Conservation (phyloP, 92 coral and sea anemone species). For the Umimayanthus kanabou region DNA sequence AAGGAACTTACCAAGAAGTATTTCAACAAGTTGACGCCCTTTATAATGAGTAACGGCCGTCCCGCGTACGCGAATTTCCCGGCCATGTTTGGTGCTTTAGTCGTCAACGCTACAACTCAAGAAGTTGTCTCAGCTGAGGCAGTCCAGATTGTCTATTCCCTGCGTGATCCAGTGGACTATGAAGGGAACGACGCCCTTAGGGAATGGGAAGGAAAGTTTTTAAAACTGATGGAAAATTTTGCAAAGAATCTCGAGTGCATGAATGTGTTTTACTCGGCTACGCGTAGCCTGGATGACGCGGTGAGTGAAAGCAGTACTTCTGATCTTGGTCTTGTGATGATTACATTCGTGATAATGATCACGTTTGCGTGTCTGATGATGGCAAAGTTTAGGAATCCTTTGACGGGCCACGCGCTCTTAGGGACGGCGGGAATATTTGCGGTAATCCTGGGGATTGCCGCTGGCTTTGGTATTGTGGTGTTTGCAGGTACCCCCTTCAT, state of each 20-base stretch:
- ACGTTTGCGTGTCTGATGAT: conserved; percentile 42
- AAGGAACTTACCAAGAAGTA: conserved; percentile 26
- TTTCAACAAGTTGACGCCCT: conserved; percentile 21
- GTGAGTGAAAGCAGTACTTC: conserved; percentile 49
- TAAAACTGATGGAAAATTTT: background rate
- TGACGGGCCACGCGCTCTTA: conserved; percentile 47
- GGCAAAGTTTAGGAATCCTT: conserved; percentile 44
- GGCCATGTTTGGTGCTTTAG: conserved; percentile 40
- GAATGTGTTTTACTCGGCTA: conserved; percentile 39
- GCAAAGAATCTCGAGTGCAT: conserved; percentile 25
- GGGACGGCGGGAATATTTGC: conserved; percentile 83
- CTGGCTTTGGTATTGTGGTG: conserved; percentile 83
- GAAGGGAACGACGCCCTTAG: background rate
- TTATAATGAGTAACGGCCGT: conserved; percentile 50
- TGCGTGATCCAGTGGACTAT: conserved; percentile 38
- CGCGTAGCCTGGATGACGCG: conserved; percentile 54
- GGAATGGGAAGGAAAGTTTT: conserved; percentile 24
- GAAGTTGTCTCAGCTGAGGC: conserved; percentile 39
- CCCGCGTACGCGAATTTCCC: conserved; percentile 48
- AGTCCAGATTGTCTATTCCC: conserved; percentile 27
- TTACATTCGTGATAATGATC: conserved; percentile 45
- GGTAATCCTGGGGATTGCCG: conserved; percentile 85
- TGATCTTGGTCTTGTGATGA: conserved; percentile 40
- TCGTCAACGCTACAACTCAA: background rate
- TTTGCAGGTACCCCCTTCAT: conserved; percentile 67